Base-by-base conservation (phyloP, 2,113 vertebrate genomes). In the Brevimyrus niger region DNA sequence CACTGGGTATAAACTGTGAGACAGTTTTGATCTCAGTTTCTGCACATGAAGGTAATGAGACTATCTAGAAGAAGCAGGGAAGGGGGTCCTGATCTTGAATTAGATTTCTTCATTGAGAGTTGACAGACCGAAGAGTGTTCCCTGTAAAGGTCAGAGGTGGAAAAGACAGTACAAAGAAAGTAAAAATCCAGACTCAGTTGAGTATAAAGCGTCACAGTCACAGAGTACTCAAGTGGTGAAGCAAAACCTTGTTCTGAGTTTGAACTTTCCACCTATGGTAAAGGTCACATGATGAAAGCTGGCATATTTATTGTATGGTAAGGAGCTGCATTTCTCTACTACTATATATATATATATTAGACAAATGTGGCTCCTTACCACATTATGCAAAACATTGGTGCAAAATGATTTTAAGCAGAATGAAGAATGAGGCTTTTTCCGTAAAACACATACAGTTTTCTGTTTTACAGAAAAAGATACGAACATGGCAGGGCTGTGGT, bases 371-470 rank as follows among this genome's bases (percentile, higher is more conserved):
- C n/a, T 6, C n/a, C n/a, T 53, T 38, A 55, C 13, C 15, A 15
- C 19, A 80, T 87, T 46, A 65, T 1, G 82, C 23, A 91, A 27
- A 88, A 69, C 61, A 50, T 11, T 55, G 82, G 61, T 88, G 48
- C 86, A 11, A 58, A 17, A 50, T 87, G 80, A 27, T 76, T 53
- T 86, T 83, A 80, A 88, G 17, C 55, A 38, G 31, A 82, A 87
- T 58, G 31, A 53, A 86, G 86, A 92, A 0, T 90, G 55, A 91
- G 89, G 90, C 92, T 88, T 15, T 89, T 88, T 23, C n/a, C 8
- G 35, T n/a, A 19, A 3, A 86, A 35, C 13, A 69, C n/a, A 31
- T 90, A n/a, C n/a, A n/a, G n/a, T n/a, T n/a, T n/a, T n/a, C n/a
- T n/a, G n/a, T n/a, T n/a, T n/a, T n/a, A n/a, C n/a, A n/a, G n/a